phyloP scores from a whole-genome alignment of 2,113 vertebrate genomes.

The Rhea pennata region DNA sequence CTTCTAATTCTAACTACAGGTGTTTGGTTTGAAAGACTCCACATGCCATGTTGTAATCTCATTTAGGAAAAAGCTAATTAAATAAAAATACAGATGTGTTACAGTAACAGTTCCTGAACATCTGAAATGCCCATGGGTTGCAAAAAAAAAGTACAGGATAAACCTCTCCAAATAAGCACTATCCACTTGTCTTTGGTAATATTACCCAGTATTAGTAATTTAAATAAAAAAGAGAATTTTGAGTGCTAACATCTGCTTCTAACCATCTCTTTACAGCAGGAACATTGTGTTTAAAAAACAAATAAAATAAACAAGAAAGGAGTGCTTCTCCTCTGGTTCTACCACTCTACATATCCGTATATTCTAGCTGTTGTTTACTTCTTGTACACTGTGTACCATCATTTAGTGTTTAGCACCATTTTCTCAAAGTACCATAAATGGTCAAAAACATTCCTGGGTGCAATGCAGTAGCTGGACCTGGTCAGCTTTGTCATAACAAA shows the following conservation, averaged over 20 bases:
- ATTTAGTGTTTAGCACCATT: background rate
- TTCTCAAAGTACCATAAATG: background rate
- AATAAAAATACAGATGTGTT: constrained; percentile 78
- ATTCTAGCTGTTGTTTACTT: background rate
- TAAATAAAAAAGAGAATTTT: background rate
- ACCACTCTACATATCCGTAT: background rate
- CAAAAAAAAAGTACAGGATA: background rate
- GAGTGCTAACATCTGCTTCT: background rate
- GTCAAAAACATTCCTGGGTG: background rate
- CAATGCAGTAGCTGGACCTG: background rate
- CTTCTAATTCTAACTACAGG: constrained; percentile 70
- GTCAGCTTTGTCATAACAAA: background rate
- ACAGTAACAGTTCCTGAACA: constrained; percentile 70
- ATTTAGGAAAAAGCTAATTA: constrained; percentile 77
- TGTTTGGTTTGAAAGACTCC: constrained; percentile 69
- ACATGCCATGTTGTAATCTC: constrained; percentile 64
- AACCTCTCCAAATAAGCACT: background rate
- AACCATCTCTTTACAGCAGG: background rate
- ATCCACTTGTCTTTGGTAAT: constrained; percentile 4
- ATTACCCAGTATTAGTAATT: constrained; percentile 60
- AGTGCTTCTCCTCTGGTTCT: background rate
- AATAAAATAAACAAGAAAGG: background rate
- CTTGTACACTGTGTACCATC: background rate
- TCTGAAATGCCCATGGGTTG: constrained; percentile 53
- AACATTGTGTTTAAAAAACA: constrained; percentile 35